Conservation (phyloP, 2,888 invertebrate genomes). For the Morpho helenor region DNA sequence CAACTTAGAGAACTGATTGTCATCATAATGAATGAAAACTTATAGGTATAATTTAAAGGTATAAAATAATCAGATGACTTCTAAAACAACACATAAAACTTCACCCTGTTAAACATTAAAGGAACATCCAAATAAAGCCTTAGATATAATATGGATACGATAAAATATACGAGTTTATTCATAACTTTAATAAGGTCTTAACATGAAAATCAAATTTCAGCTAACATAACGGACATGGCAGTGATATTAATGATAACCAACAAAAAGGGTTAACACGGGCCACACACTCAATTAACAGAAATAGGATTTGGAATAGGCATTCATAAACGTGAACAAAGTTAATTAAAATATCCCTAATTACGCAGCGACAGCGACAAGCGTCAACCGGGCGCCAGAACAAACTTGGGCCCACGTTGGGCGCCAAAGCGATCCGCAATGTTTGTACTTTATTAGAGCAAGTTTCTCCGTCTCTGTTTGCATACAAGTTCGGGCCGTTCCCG, state of each 20-base stretch:
- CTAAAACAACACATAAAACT: too few relatives aligned
- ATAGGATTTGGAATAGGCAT: constrained; percentile 61
- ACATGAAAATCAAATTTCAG: too few relatives aligned
- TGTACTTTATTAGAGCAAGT: constrained; percentile 69
- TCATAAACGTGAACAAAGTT: constrained; percentile 54
- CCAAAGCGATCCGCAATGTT: constrained; percentile 57
- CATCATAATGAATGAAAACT: too few relatives aligned
- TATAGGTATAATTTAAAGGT: too few relatives aligned
- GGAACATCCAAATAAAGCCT: too few relatives aligned
- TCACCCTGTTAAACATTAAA: too few relatives aligned
- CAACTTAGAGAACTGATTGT: too few relatives aligned
- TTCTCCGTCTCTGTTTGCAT: constrained; percentile 56
- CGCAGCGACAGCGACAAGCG: constrained; percentile 24
- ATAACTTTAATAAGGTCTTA: too few relatives aligned
- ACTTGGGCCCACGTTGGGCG: constrained; percentile 36
- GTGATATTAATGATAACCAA: constrained; percentile 41
- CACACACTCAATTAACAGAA: constrained; percentile 65
- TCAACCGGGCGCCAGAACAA: constrained; percentile 26
- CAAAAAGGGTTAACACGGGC: constrained; percentile 39
- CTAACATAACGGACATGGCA: too few relatives aligned
- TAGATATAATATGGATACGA: too few relatives aligned
- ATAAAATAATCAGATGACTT: too few relatives aligned
- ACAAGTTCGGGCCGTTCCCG: constrained; percentile 47
- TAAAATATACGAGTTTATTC: too few relatives aligned
- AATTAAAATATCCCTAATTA: constrained; percentile 59